Evolutionary conservation across 2,888 invertebrate species (phyloP).

Genomic region (Euzetes globulus): DNA sequence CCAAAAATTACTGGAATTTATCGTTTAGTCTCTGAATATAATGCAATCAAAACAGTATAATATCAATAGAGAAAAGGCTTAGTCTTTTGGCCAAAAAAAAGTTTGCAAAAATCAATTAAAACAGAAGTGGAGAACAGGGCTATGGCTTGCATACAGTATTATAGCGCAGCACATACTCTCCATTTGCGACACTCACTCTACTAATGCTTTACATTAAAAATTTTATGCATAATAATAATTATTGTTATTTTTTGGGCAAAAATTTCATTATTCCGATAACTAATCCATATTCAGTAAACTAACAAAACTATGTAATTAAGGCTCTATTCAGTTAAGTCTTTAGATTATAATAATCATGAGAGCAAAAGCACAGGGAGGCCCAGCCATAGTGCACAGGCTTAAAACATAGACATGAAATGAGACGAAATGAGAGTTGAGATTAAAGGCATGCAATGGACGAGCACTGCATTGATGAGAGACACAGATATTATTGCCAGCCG

Average conservation of each 20-base stretch:
- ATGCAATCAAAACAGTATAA: not conserved
- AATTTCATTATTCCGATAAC: conserved; percentile 22
- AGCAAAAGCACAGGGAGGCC: not conserved
- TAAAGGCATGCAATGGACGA: conserved; percentile 3
- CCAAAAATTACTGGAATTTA: not conserved
- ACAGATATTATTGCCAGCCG: conserved; percentile 18
- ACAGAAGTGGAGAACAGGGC: not conserved
- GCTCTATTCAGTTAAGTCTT: conserved; percentile 24
- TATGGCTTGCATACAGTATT: not conserved
- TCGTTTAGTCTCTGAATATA: not conserved
- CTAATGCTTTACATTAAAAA: conserved; percentile 20
- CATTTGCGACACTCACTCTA: not conserved
- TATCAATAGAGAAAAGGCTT: not conserved
- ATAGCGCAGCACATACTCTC: not conserved
- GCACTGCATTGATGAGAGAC: conserved; percentile 13
- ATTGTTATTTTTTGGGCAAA: conserved; percentile 14
- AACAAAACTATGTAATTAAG: conserved; percentile 24
- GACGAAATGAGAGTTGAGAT: conserved; percentile 9
- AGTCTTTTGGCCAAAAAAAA: not conserved
- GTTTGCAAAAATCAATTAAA: conserved; percentile 9
- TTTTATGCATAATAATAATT: conserved; percentile 12
- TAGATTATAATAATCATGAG: conserved; percentile 25
- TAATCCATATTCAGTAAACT: conserved; percentile 17
- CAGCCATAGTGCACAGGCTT: not conserved
- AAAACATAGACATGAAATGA: not conserved